Percentiles rank a stretch among this genome's conserved stretches.
phyloP scores from a whole-genome alignment of 1,140 invertebrate genomes.

The Saccostrea glomerata region DNA sequence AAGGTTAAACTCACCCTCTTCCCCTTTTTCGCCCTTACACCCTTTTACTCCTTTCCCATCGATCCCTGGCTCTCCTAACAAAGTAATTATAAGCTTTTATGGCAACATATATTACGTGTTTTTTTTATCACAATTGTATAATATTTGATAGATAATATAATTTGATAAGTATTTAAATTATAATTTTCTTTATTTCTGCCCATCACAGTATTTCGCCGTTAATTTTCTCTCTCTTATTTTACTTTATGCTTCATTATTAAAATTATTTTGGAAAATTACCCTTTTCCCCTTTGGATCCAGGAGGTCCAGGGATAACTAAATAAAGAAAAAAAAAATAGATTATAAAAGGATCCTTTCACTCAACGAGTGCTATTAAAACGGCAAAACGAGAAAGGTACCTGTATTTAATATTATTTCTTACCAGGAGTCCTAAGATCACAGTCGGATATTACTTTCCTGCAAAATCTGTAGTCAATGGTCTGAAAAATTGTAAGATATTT shows the following conservation, averaged over 20 bases:
- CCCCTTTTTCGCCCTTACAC: neutral
- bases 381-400: neutral
- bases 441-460: neutral
- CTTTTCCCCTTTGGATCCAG: slow-evolving; percentile 1
- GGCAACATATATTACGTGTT: too few relatives aligned
- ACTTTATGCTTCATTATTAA: too few relatives aligned
- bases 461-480: slow-evolving; percentile 7
- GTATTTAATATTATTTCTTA: neutral
- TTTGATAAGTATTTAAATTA: too few relatives aligned
- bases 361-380: too few relatives aligned
- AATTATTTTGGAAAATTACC: neutral
- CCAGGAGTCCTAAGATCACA: neutral
- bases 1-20: neutral
- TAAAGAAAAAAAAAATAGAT: neutral
- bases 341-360: neutral
- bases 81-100: neutral
- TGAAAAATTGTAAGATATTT: neutral
- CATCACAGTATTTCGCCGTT: too few relatives aligned
- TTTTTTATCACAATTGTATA: too few relatives aligned
- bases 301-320: neutral
- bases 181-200: too few relatives aligned
- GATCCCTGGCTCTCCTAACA: neutral
- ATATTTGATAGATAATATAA: too few relatives aligned
- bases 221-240: too few relatives aligned
- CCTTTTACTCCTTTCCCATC: slow-evolving; percentile 14